Conservation (phyloP, 2,888 invertebrate genomes). For the Leptopterna dolabrata region DNA sequence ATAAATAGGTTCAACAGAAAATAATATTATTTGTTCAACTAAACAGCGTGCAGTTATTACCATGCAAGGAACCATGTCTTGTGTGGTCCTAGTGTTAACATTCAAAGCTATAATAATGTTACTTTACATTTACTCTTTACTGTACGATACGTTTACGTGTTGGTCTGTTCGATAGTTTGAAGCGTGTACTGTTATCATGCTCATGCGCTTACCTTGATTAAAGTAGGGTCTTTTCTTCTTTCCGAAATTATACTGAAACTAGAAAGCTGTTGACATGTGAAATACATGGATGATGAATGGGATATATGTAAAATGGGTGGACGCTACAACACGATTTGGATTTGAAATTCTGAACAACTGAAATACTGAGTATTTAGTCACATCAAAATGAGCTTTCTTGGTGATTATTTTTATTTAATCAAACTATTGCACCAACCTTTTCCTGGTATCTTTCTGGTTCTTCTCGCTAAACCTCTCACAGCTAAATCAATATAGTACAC, state of each 20-base stretch:
- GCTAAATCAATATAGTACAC: no score
- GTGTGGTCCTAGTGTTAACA: constrained; percentile 48
- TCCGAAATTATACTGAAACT: background rate
- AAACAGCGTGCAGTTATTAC: constrained; percentile 1
- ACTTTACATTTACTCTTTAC: background rate
- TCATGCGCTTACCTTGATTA: constrained; percentile 15
- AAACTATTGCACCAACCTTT: no score
- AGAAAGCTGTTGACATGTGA: background rate
- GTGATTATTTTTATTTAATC: no score
- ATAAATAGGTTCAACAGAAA: no score
- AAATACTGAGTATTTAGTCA: no score
- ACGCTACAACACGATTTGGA: no score
- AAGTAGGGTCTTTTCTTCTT: background rate
- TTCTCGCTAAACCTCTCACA: no score
- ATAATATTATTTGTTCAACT: background rate
- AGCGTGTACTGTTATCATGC: constrained; percentile 9
- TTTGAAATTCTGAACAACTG: no score
- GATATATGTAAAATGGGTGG: no score
- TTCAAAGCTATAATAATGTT: background rate
- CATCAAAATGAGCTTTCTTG: no score
- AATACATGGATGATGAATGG: no score
- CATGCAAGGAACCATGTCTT: constrained; percentile 53
- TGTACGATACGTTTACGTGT: constrained; percentile 13
- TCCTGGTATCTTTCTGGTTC: no score
- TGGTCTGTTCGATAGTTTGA: background rate